These are phyloP conservation scores for Bombus waltoni DNA, from an alignment of 1,140 invertebrate species.

Conservation along the genomic window DNA sequence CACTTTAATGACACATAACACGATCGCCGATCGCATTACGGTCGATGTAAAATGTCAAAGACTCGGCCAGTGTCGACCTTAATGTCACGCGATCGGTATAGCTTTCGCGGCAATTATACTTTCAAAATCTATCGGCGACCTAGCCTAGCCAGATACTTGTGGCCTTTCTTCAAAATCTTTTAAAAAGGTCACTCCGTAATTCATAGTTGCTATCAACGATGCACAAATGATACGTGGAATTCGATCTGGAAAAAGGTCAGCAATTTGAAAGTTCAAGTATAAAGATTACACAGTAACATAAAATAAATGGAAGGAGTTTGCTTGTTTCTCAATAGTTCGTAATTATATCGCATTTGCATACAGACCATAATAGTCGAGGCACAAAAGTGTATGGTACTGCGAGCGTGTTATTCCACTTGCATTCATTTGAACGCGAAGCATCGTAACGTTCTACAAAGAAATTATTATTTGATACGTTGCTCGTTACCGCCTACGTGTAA, in stretches of 20 bases:
- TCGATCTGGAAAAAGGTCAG: neutral
- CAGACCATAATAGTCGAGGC: neutral
- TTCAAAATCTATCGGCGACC: neutral
- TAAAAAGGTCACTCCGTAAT: neutral
- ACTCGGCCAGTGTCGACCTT: neutral
- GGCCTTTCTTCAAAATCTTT: neutral
- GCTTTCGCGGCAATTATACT: constrained; percentile 13
- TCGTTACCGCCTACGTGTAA: neutral
- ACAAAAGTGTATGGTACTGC: neutral
- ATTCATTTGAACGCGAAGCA: neutral
- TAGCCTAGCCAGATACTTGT: neutral
- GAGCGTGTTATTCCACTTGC: too few species aligned
- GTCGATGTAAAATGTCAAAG: constrained; percentile 28
- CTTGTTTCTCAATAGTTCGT: neutral
- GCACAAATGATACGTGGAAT: neutral
- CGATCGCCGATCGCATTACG: constrained; percentile 29
- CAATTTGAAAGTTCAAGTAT: neutral
- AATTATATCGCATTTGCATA: neutral
- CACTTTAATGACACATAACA: constrained; percentile 42
- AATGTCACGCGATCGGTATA: constrained; percentile 1
- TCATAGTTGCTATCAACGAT: neutral
- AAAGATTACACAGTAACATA: neutral
- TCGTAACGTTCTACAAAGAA: neutral
- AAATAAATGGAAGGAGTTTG: neutral
- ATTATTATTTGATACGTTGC: neutral